Evolutionary conservation across 2,797 vertebrate genomes (phyloP), one percentile per base, ranked within the genome.

Genomic region (Sebastolobus altivelis): DNA sequence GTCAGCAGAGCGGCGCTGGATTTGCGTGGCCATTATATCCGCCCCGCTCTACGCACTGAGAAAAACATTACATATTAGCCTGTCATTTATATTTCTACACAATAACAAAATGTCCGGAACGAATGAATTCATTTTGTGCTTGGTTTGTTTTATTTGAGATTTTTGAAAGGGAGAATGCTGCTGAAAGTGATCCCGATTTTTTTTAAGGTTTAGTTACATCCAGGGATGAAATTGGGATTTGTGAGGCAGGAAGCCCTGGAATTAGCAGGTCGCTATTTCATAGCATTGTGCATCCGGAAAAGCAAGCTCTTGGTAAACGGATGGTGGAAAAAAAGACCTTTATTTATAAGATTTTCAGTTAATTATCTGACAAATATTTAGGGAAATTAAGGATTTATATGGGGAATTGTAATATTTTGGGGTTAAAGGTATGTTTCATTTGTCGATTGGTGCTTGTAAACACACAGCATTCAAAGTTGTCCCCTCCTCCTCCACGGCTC

Each of bases 11-110:
- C 79, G 58, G 58, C 67, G 72, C 69, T 77, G 65, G 49, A 77
- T 76, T 69, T 56, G 75, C n/a, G 20, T 22, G 56, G 72, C 31
- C 71, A 83, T 90, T 89, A 84, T 75, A 76, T 61, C 54, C 27
- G 66, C n/a, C 49, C 65, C 62, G 54, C 61, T 61, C 31, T 79
- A 22, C 1, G 2, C 52, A 27, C 66, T 7, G 54, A 72, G 35
- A 11, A 16, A 40, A 58, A 62, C 55, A 60, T 31, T 8, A 62
- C 54, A 75, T 76, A 76, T 72, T 12, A 22, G 22, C 29, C 37
- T 2, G 2, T 59, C 55, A 49, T 27, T 66, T 68, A 52, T 61
- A 75, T 72, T 56, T 35, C 10, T 5, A 79, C 54, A 43, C 25
- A 46, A 25, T 11, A n/a, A 61, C 7, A 67, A 55, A 66, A 65